phyloP scores from a whole-genome alignment of 2,797 vertebrate genomes.

The Brachymystax lenok region DNA sequence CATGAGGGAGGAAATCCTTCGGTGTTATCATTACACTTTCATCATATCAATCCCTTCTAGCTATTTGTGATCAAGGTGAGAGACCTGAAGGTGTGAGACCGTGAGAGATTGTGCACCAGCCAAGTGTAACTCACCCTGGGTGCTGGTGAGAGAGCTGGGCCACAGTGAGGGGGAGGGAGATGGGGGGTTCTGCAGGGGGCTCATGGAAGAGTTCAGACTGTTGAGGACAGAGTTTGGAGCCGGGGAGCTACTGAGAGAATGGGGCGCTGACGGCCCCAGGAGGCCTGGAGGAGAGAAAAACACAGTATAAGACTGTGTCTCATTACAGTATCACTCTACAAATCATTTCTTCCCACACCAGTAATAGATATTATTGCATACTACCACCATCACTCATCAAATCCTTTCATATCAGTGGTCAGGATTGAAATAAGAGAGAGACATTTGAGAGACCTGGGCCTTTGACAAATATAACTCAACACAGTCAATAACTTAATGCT shows the following conservation, averaged over 20 bases:
- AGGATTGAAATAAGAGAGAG: background rate
- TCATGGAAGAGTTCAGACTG: constrained; percentile 88
- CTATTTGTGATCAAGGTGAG: constrained; percentile 1
- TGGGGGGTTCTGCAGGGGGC: constrained; percentile 84
- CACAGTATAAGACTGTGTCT: background rate
- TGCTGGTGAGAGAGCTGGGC: constrained; percentile 85
- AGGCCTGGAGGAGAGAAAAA: constrained; percentile 76
- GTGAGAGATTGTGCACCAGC: background rate
- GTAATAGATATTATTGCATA: background rate
- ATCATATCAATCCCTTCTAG: background rate
- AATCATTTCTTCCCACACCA: background rate
- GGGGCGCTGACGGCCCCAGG: constrained; percentile 82
- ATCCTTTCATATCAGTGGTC: background rate
- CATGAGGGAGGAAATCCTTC: background rate
- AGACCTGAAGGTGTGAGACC: background rate
- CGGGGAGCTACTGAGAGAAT: constrained; percentile 82
- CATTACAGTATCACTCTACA: background rate
- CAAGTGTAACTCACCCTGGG: constrained; percentile 77
- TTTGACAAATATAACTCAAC: constrained; percentile 33
- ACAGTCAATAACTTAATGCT: constrained; percentile 53
- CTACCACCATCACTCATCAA: background rate
- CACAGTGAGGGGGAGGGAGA: constrained; percentile 86
- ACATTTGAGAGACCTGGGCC: constrained; percentile 3
- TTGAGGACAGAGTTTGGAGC: constrained; percentile 86
- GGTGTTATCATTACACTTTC: background rate